Evolutionary conservation across 2,888 invertebrate species (phyloP).

Genomic region (Drosophila pseudotalamancana): DNA sequence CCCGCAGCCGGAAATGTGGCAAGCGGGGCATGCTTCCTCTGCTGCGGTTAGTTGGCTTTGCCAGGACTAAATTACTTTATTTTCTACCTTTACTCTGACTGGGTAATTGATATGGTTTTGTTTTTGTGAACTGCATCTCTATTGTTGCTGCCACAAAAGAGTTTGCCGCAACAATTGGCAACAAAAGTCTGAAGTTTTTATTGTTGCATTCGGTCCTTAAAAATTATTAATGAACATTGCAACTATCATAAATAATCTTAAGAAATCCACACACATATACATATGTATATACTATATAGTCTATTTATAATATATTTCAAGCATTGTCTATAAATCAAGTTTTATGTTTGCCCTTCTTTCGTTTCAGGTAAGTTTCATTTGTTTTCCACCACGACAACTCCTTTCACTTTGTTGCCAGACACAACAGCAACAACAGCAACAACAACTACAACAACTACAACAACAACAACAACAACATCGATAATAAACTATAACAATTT

Average conservation of each 20-base stretch:
- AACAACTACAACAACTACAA: slow-evolving; percentile 37
- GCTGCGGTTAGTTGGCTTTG: slow-evolving; percentile 70
- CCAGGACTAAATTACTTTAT: slow-evolving; percentile 71
- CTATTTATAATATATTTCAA: slow-evolving; percentile 26
- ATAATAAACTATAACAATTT: slow-evolving; percentile 39
- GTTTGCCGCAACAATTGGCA: slow-evolving; percentile 9
- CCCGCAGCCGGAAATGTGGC: slow-evolving; percentile 20
- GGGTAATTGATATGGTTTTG: slow-evolving; percentile 74
- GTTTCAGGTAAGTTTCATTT: slow-evolving; percentile 64
- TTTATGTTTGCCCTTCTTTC: slow-evolving; percentile 55
- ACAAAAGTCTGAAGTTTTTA: slow-evolving; percentile 11
- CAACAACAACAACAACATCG: slow-evolving; percentile 30
- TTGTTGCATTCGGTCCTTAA: slow-evolving; percentile 3
- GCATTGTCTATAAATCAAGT: slow-evolving; percentile 66
- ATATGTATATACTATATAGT: neutral
- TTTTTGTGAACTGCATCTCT: slow-evolving; percentile 31
- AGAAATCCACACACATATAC: slow-evolving; percentile 9
- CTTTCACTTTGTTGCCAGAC: slow-evolving; percentile 66
- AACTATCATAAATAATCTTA: slow-evolving; percentile 41
- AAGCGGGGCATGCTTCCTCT: slow-evolving; percentile 56
- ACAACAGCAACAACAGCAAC: slow-evolving; percentile 43
- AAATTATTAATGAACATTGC: slow-evolving; percentile 45
- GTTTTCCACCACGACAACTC: slow-evolving; percentile 50
- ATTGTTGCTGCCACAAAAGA: slow-evolving; percentile 12
- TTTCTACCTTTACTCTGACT: slow-evolving; percentile 26